Evolutionary conservation across 1,140 invertebrate species (phyloP).

Genomic region (Drosophila navojoa): DNA sequence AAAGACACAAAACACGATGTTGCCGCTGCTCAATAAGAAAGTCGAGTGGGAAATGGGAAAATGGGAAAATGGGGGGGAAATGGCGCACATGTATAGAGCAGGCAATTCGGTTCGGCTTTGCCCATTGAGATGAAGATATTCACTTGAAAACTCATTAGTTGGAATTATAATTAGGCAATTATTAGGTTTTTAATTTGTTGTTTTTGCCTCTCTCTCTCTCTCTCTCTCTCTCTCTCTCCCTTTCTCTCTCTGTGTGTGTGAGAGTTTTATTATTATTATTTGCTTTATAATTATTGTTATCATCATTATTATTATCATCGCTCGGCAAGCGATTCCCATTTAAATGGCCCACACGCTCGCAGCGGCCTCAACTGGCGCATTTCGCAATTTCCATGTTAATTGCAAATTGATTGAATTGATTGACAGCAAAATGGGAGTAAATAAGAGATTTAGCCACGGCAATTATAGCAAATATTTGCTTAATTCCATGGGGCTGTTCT

Average conservation of each 20-base stretch:
- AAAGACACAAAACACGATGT: slow-evolving; percentile 48
- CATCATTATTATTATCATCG: slow-evolving; percentile 29
- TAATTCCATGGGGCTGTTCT: no score
- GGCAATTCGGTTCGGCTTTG: not conserved
- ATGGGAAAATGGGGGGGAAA: not conserved
- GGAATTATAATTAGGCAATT: slow-evolving; percentile 79
- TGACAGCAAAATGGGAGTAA: not conserved
- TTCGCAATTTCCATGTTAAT: slow-evolving; percentile 9
- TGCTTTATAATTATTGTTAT: slow-evolving; percentile 43
- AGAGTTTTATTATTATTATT: slow-evolving; percentile 23
- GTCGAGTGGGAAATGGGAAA: not conserved
- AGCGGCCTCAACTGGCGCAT: not conserved
- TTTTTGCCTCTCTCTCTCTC: slow-evolving; percentile 4
- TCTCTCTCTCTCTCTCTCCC: not conserved
- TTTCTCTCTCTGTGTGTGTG: not conserved
- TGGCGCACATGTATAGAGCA: slow-evolving; percentile 13
- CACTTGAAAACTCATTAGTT: slow-evolving; percentile 79
- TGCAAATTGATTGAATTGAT: not conserved
- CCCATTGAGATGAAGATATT: slow-evolving; percentile 59
- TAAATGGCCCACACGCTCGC: slow-evolving; percentile 40
- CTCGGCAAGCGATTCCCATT: slow-evolving; percentile 1
- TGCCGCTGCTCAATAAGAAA: not conserved
- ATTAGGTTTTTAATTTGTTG: slow-evolving; percentile 68
- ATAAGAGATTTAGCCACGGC: not conserved
- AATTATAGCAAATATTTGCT: not conserved